Evolutionary conservation across 2,888 invertebrate species (phyloP).

Genomic region (Acronicta alni): DNA sequence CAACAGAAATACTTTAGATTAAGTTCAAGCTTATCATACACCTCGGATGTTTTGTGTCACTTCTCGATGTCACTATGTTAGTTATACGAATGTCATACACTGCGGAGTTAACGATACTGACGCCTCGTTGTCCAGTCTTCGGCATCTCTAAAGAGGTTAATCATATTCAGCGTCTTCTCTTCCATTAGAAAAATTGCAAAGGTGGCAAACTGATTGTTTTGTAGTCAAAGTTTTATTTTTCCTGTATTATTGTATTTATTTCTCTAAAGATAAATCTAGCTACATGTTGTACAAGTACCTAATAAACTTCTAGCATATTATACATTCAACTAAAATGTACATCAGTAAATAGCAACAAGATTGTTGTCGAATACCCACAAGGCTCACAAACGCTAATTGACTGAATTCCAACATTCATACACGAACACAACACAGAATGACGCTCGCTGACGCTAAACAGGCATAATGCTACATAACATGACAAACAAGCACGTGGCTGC

Average conservation of each 20-base stretch:
- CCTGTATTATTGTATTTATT: too few relatives aligned
- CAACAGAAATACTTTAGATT: slow-evolving; percentile 32
- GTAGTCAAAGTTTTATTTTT: too few relatives aligned
- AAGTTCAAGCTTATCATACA: slow-evolving; percentile 3
- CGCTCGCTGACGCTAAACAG: slow-evolving; percentile 18
- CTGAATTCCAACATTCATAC: slow-evolving; percentile 44
- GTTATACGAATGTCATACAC: too few relatives aligned
- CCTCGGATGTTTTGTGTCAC: slow-evolving; percentile 8
- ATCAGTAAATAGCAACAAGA: slow-evolving; percentile 25
- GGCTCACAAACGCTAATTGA: slow-evolving; percentile 48
- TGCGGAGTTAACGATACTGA: too few relatives aligned
- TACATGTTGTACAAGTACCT: neutral
- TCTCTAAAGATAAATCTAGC: too few relatives aligned
- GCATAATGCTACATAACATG: slow-evolving; percentile 20
- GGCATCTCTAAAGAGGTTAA: too few relatives aligned
- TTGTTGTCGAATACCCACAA: slow-evolving; percentile 33
- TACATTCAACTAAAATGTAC: neutral
- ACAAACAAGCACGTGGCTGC: slow-evolving; percentile 19
- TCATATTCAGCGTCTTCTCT: too few relatives aligned
- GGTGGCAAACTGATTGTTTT: too few relatives aligned
- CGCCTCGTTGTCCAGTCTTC: too few relatives aligned
- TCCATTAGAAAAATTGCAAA: too few relatives aligned
- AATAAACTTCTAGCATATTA: neutral
- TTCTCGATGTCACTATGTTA: neutral
- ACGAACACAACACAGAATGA: slow-evolving; percentile 29